Conservation (phyloP, 2,113 vertebrate genomes). For the Psilopsiagon aymara region DNA sequence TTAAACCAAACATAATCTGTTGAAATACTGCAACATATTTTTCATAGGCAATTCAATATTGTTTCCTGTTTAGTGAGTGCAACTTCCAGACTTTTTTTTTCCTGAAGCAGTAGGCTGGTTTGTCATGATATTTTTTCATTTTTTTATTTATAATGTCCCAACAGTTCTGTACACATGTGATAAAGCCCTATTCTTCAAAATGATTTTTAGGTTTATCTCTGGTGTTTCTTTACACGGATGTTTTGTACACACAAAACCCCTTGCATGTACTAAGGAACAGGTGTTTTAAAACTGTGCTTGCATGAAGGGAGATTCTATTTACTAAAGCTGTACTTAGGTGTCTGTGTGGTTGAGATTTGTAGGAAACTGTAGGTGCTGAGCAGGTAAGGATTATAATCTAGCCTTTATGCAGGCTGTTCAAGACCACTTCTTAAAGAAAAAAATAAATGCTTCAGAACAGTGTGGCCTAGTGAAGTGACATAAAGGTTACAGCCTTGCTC, state of each 20-base stretch:
- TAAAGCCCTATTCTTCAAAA: not conserved
- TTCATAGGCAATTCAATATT: not conserved
- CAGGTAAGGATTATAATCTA: not conserved
- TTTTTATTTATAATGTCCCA: not conserved
- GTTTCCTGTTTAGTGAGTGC: not conserved
- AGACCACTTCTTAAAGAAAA: not conserved
- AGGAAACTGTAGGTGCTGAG: not conserved
- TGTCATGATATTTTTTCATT: not conserved
- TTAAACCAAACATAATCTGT: not conserved
- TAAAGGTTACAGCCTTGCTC: not conserved
- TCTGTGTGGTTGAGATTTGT: not conserved
- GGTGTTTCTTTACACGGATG: not conserved
- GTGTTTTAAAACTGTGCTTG: not conserved
- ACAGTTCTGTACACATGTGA: not conserved
- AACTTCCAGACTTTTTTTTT: not conserved
- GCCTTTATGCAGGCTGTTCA: not conserved
- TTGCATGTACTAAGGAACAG: not conserved
- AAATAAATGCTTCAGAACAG: not conserved
- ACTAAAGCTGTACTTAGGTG: not conserved
- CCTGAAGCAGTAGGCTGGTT: not conserved
- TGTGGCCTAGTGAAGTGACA: not conserved
- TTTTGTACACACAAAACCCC: not conserved
- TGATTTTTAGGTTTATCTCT: not conserved
- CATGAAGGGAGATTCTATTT: not conserved
- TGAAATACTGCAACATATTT: not conserved